A percentile compares a stretch with the other conserved stretches of the same genome.
phyloP scores from a whole-genome alignment of 1,140 invertebrate genomes.

The Spodoptera frugiperda region DNA sequence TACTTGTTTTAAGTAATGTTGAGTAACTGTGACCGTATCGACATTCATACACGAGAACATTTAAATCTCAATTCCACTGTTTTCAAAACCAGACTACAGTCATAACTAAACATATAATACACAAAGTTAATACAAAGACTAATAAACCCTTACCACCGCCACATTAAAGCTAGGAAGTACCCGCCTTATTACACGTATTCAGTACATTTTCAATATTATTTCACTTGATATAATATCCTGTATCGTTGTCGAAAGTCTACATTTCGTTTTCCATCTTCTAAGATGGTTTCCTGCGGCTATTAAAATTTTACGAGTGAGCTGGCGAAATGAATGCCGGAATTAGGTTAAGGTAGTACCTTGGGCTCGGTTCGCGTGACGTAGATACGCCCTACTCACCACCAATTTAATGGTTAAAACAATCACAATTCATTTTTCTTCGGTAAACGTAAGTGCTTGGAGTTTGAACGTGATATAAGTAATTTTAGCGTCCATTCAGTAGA shows the following conservation, averaged over 20 bases:
- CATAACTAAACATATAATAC: too few relatives aligned
- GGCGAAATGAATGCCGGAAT: slow-evolving; percentile 82
- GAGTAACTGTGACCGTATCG: too few relatives aligned
- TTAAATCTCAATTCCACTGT: too few relatives aligned
- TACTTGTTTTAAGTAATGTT: too few relatives aligned
- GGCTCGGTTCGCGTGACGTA: slow-evolving; percentile 70
- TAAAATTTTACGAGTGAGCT: slow-evolving; percentile 84
- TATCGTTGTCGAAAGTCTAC: slow-evolving; percentile 59
- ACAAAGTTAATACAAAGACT: too few relatives aligned
- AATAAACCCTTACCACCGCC: too few relatives aligned
- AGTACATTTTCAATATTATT: slow-evolving; percentile 5
- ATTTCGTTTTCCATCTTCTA: slow-evolving; percentile 70
- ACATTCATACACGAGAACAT: too few relatives aligned
- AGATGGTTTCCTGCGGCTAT: slow-evolving; percentile 72
- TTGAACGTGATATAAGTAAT: neutral
- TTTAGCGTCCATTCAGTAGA: neutral
- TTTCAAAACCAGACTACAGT: too few relatives aligned
- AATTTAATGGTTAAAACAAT: slow-evolving; percentile 41
- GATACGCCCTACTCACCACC: slow-evolving; percentile 26
- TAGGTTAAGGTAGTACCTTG: slow-evolving; percentile 76
- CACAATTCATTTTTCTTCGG: slow-evolving; percentile 34
- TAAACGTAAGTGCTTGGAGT: slow-evolving; percentile 16
- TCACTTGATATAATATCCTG: slow-evolving; percentile 26
- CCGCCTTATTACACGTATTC: too few relatives aligned
- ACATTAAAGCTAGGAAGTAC: too few relatives aligned